phyloP scores from a whole-genome alignment of 2,113 vertebrate species.

The Elgaria multicarinata region DNA sequence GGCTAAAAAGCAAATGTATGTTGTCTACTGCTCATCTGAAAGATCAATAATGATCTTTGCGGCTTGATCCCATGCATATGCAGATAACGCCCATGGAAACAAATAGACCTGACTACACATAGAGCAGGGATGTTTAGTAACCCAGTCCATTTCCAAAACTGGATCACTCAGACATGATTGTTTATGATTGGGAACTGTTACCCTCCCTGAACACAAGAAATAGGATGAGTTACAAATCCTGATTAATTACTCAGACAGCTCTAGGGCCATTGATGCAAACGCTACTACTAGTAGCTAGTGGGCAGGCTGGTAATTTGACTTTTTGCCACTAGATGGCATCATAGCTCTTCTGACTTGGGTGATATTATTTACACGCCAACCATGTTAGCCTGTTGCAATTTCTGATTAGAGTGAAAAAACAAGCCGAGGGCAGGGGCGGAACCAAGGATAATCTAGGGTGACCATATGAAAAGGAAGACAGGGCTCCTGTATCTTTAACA shows the following conservation, averaged over 20 bases:
- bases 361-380: background rate
- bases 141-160: background rate
- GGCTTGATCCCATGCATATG: background rate
- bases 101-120: background rate
- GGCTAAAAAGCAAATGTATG: background rate
- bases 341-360: background rate
- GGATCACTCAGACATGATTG: background rate
- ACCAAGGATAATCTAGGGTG: no score
- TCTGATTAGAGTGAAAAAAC: no score
- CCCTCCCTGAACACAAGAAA: background rate
- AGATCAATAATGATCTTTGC: background rate
- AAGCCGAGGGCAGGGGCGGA: no score
- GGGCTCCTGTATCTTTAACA: no score
- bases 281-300: background rate
- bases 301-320: background rate
- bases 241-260: background rate
- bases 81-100: background rate
- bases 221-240: background rate
- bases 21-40: background rate
- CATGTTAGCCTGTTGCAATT: background rate
- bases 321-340: constrained; percentile 8
- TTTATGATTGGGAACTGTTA: background rate
- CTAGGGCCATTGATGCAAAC: background rate
- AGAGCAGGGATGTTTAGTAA: background rate
- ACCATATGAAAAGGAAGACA: no score